A percentile compares a stretch with the other conserved stretches of the same genome.
phyloP scores from a whole-genome alignment of 2,888 invertebrate species.

The Priocnemis perturbator region DNA sequence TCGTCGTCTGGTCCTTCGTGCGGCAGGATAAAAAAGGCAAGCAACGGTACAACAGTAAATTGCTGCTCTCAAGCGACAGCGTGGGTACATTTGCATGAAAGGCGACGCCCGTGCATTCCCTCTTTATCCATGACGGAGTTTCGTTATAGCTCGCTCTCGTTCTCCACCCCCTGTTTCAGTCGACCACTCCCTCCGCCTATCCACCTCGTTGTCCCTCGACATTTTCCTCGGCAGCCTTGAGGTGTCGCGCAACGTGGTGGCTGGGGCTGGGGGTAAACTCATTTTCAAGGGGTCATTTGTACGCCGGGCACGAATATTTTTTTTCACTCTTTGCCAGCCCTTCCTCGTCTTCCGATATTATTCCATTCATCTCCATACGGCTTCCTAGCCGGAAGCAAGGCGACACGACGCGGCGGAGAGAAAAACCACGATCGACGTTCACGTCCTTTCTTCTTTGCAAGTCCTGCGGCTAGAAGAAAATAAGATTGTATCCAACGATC shows the following conservation, averaged over 20 bases:
- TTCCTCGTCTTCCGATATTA: neutral
- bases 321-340: neutral
- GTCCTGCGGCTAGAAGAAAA: too few relatives aligned
- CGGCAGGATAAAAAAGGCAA: too few relatives aligned
- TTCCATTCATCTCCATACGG: neutral
- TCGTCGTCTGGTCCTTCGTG: too few relatives aligned
- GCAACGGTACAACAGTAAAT: conserved; percentile 4
- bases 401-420: neutral
- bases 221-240: neutral
- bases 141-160: neutral
- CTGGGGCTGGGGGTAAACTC: neutral
- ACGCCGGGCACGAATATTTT: conserved; percentile 18
- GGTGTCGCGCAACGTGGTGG: neutral
- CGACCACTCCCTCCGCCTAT: too few relatives aligned
- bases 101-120: neutral
- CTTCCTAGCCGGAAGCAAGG: neutral
- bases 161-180: neutral
- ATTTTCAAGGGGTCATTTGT: conserved; percentile 11
- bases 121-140: conserved; percentile 6
- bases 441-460: too few relatives aligned
- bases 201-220: too few relatives aligned
- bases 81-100: conserved; percentile 15
- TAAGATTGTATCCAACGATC: too few relatives aligned
- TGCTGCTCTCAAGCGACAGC: conserved; percentile 1
- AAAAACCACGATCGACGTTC: too few relatives aligned